phyloP scores from a whole-genome alignment of 23 tunicate species.

The Trididemnum nubilum region DNA sequence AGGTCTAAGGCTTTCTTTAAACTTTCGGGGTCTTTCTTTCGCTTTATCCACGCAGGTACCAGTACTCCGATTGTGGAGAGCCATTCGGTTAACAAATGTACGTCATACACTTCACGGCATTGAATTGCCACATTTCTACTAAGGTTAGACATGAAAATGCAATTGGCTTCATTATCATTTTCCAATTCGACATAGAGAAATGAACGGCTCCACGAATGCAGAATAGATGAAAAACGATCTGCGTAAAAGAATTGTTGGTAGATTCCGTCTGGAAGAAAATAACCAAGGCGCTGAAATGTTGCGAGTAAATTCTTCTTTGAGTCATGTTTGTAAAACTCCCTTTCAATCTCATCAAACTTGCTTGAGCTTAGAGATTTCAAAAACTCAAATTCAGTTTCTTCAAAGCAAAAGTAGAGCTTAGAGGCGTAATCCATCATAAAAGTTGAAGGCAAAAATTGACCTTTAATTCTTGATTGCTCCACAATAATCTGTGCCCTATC shows the following conservation, averaged over 20 bases:
- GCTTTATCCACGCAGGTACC: neutral
- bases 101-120: neutral
- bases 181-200: neutral
- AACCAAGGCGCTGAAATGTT: neutral
- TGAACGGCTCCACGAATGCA: constrained; percentile 1
- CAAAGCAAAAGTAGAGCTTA: neutral
- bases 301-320: neutral
- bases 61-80: neutral
- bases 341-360: neutral
- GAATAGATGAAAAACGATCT: constrained; percentile 29
- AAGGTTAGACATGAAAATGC: neutral
- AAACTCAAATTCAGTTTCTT: constrained; percentile 29
- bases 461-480: neutral
- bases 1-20: neutral
- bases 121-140: neutral
- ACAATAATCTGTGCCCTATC: neutral
- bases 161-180: neutral
- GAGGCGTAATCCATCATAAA: constrained; percentile 8
- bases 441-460: neutral
- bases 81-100: constrained; percentile 3
- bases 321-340: neutral
- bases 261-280: constrained; percentile 13
- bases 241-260: constrained; percentile 12
- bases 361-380: neutral
- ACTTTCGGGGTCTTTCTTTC: neutral